Evolutionary conservation across 2,888 invertebrate genomes (phyloP), one percentile per base, ranked within the genome.

Genomic region (Nesidiocoris tenuis): DNA sequence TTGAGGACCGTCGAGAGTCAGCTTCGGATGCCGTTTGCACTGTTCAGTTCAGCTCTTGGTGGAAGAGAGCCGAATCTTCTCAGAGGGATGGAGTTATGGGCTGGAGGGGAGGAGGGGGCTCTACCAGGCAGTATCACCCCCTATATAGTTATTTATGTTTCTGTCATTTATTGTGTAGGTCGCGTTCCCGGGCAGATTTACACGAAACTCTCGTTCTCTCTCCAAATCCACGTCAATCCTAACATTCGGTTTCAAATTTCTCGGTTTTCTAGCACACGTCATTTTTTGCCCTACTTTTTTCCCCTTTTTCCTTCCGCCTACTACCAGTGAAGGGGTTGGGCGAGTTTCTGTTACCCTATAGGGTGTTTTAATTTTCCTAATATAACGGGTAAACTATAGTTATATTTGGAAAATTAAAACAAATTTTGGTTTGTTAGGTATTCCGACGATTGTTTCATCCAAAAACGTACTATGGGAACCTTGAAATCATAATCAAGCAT

Each of bases 131-230:
- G 77, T 77, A 77, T 77, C 77, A 77, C 74, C 74, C 72, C 75
- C 75, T 74, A 77, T 77, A 66, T 74, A 72, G 76, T 76, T 76
- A 77, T 77, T 77, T 77, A 77, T 77, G 77, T 74, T 77, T 65
- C 56, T 66, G 77, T 77, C 77, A 74, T 74, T 77, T 74, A 70
- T 75, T 68, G 68, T 67, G 75, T 25, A 68, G 75, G 75, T 74
- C 74, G 25, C 55, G 74, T 56, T 59, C 23, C 22, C 22, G 5
- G 39, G 39, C 57, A 61, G 70, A 74, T 61, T 25, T 54, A 74
- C 74, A 74, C 74, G 74, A 74, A 74, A 64, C 65, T 22, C 59
- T 7, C 7, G 19, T 61, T 23, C 21, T 61, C 39, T 56, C n/a
- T 55, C 18, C n/a, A 18, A n/a, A 59, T 59, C 59, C 17, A 18